Evolutionary conservation across 2,797 vertebrate genomes (phyloP), one percentile per base, ranked within the genome.

Genomic region (Oryzias sinensis): DNA sequence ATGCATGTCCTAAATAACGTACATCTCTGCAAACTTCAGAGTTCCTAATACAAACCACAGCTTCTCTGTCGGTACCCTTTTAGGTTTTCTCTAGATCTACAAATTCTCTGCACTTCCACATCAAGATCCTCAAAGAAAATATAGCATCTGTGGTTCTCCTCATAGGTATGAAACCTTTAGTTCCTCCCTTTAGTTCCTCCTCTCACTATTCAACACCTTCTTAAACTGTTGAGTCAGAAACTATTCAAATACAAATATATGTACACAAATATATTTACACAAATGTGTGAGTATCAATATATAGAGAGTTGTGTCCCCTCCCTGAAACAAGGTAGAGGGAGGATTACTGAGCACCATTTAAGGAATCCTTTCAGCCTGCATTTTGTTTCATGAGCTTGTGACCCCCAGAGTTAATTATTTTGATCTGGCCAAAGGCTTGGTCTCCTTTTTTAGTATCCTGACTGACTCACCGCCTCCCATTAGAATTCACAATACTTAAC

Each of bases 361-460:
- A 77, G 74, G 82, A 53, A 61, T 88, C 78, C 77, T 84, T 90
- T 88, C 90, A 89, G 74, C n/a, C 74, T 53, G 70, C 83, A 82
- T 90, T 91, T 92, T 84, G 91, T 92, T 91, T 91, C 87, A 91
- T 92, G 91, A 92, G 90, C 88, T 90, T 90, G 88, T 93, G 90
- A 93, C 91, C 92, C 89, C 89, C 90, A 80, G 83, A 92, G 90
- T 91, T 92, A 91, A 93, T 93, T 93, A 93, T 93, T 90, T 90
- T 91, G 90, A 92, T 92, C 90, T 90, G 91, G 87, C 92, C 87
- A 89, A 89, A 92, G 89, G 80, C 88, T 79, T 67, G 88, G 83
- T 80, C 86, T 89, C 85, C 77, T 82, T 91, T 37, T 92, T 91
- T 91, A 90, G 91, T 88, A 90, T 89, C 80, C 90, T 83, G 87